These are phyloP conservation scores for Lymantria monacha DNA, from an alignment of 2,888 invertebrate species.

Conservation along the genomic window DNA sequence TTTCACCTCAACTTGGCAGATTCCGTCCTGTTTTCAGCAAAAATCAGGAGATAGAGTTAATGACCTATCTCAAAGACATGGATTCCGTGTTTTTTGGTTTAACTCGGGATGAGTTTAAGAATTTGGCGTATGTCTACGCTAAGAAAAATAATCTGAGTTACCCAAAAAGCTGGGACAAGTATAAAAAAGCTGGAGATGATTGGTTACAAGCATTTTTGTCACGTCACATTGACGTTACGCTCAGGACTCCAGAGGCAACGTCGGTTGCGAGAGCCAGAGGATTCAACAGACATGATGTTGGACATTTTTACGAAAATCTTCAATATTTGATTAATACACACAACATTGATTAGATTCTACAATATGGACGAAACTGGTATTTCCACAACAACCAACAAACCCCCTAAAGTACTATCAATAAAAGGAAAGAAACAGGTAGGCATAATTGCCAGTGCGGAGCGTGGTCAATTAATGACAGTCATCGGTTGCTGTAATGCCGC, in stretches of 20 bases:
- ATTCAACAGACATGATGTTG: no score
- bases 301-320: background rate
- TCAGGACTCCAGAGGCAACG: background rate
- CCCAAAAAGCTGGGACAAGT: constrained; percentile 27
- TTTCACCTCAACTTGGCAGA: constrained; percentile 11
- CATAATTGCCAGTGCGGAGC: constrained; percentile 4
- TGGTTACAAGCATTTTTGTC: constrained; percentile 1
- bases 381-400: constrained; percentile 19
- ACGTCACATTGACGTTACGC: background rate
- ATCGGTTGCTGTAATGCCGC: constrained; percentile 3
- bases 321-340: background rate
- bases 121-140: constrained; percentile 22
- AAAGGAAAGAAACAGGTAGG: constrained; percentile 22
- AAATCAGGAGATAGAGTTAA: constrained; percentile 23
- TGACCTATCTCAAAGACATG: constrained; percentile 26
- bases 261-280: background rate
- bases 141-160: constrained; percentile 29
- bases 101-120: constrained; percentile 26
- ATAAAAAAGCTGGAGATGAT: constrained; percentile 8
- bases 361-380: no score
- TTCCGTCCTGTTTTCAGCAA: constrained; percentile 25
- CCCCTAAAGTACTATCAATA: constrained; percentile 24
- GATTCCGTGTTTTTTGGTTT: constrained; percentile 25
- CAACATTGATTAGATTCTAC: background rate
- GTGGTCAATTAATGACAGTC: background rate